Evolutionary conservation across 2,113 vertebrate genomes (phyloP).

Genomic region (Gobius niger): DNA sequence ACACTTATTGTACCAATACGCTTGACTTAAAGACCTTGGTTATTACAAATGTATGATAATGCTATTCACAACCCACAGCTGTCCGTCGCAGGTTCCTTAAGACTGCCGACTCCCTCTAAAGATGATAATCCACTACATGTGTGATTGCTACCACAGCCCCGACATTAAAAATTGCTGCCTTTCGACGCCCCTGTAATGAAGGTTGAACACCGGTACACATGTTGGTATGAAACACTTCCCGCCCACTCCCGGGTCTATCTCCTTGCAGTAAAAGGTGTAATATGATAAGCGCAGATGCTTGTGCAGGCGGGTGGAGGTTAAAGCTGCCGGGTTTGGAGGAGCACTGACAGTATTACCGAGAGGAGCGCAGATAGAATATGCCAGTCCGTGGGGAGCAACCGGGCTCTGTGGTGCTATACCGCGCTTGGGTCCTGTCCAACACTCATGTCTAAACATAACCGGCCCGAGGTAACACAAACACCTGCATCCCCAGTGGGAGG

Average conservation of each 20-base stretch:
- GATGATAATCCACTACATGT: not conserved
- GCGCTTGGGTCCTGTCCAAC: conserved; percentile 62
- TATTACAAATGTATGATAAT: conserved; percentile 16
- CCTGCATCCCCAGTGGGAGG: conserved; percentile 64
- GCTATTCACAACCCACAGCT: not conserved
- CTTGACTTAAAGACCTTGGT: not conserved
- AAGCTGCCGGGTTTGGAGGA: conserved; percentile 55
- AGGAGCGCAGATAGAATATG: conserved; percentile 41
- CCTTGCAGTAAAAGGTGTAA: conserved; percentile 19
- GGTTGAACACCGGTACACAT: not conserved
- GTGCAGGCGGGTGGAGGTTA: conserved; percentile 42
- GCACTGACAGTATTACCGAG: conserved; percentile 40
- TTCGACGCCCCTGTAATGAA: not conserved
- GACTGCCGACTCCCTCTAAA: not conserved
- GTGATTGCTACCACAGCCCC: not conserved
- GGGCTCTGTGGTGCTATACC: conserved; percentile 37
- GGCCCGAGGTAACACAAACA: conserved; percentile 61
- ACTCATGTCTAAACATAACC: conserved; percentile 66
- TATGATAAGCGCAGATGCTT: conserved; percentile 51
- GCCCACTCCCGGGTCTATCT: conserved; percentile 5
- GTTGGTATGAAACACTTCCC: conserved; percentile 5
- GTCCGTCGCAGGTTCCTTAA: conserved; percentile 15
- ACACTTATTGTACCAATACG: not conserved
- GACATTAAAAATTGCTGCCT: not conserved
- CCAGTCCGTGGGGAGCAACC: conserved; percentile 39